These are phyloP conservation scores for Rhagologus leucostigma DNA, from an alignment of 2,113 vertebrate species.

Conservation along the genomic window DNA sequence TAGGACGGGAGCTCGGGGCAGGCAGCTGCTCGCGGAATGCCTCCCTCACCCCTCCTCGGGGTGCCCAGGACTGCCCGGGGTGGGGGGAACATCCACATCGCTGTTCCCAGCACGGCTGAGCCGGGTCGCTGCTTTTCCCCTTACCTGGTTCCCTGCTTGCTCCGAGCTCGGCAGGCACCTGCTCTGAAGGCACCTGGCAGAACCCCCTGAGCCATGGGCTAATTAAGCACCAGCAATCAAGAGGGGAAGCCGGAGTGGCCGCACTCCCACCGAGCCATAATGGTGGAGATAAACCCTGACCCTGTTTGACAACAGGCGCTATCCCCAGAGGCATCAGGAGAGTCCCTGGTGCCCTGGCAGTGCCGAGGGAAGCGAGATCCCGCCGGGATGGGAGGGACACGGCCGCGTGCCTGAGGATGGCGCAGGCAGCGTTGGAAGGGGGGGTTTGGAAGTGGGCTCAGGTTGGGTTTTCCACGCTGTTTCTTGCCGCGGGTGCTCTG, in stretches of 20 bases:
- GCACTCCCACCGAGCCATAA: background rate
- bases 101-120: background rate
- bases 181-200: background rate
- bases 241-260: background rate
- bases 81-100: rapidly evolving
- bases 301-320: slow-evolving; percentile 15
- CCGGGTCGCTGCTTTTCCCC: background rate
- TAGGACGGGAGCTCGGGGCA: background rate
- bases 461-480: background rate
- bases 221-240: slow-evolving; percentile 52
- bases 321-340: background rate
- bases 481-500: background rate
- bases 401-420: rapidly evolving
- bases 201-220: background rate
- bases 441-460: background rate
- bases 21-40: background rate
- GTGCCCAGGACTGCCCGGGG: background rate
- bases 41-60: rapidly evolving
- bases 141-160: rapidly evolving
- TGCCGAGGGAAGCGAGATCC: background rate
- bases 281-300: slow-evolving; percentile 47
- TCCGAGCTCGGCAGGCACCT: background rate
- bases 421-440: rapidly evolving
- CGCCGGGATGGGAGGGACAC: rapidly evolving
- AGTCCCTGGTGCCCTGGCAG: background rate